Evolutionary conservation across 2,797 vertebrate species (phyloP), one percentile per base, ranked within the genome.

Genomic region (Silurus aristotelis): DNA sequence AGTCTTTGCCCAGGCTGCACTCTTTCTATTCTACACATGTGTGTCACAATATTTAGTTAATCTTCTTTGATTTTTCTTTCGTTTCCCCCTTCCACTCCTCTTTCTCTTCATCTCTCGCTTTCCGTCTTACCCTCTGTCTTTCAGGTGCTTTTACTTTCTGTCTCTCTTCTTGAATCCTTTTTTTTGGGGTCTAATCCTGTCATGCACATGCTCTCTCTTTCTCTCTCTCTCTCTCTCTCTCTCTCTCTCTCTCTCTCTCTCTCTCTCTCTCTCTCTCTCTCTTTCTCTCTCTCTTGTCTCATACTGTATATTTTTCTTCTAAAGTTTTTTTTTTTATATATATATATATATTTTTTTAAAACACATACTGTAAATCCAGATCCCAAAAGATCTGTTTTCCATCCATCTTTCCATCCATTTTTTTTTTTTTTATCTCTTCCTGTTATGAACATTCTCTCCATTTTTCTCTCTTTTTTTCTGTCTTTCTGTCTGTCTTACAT

Each of bases 41-140:
- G 43, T 61, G 56, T 61, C 76, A 78, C 76, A 61, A 61, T 43
- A 43, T 78, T 61, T 61, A 12, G 76, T 61, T 60, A 60, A 77
- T 90, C 83, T 87, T 87, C 58, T 87, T 84, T 86, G 60, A 75
- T 84, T 87, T 83, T 27, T 61, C 20, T 78, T 73, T 85, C 46
- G 66, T 60, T 52, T 38, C 38, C 48, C 58, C 19, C 63, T 61
- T 84, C 46, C 80, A 31, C 25, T 27, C 31, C 72, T 7, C 48
- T 82, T 2, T 83, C 43, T 8, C 27, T 60, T n/a, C 12, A 38
- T 25, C 64, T 25, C 4, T 13, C n/a, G 17, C 20, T 61, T 1
- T 67, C 64, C 19, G 0, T 38, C 17, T 68, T 6, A 3, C 27
- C n/a, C 20, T 63, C 61, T 63, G 20, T 61, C 20, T 63, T 22